Base-by-base conservation (phyloP, 2,888 invertebrate genomes). In the Chymomyza procnemis region DNA sequence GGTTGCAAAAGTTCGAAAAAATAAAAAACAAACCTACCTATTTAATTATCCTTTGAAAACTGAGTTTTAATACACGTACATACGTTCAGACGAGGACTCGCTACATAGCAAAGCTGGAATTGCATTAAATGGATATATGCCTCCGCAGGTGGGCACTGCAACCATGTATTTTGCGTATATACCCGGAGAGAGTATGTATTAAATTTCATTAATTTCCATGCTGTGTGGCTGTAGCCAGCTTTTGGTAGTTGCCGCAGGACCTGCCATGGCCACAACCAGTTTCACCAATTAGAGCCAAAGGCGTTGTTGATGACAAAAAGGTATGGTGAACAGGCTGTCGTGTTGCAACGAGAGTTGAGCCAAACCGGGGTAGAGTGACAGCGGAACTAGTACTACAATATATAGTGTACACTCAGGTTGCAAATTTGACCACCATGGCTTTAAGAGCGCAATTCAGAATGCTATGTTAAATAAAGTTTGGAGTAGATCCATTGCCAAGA, bases 391-490 rank as follows among this genome's bases (percentile, higher is more conserved):
- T n/a, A n/a, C n/a, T n/a, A n/a, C n/a, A n/a, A n/a, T n/a, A n/a
- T n/a, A 66, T 55, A 62, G 46, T 64, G 58, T 59, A 56, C 61
- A 60, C 64, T 66, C 65, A 70, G 59, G 19, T 57, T 61, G 60
- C 8, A 66, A 75, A 66, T 71, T 69, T 61, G 65, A 64, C 64
- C 69, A 64, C n/a, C n/a, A n/a, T n/a, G n/a, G n/a, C n/a, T n/a
- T n/a, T n/a, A n/a, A n/a, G n/a, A n/a, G n/a, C n/a, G n/a, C n/a
- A n/a, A n/a, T n/a, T n/a, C n/a, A n/a, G n/a, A n/a, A n/a, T n/a
- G n/a, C n/a, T n/a, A n/a, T n/a, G n/a, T n/a, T n/a, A n/a, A n/a
- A n/a, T n/a, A n/a, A n/a, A n/a, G n/a, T n/a, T n/a, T n/a, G n/a
- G n/a, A n/a, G n/a, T n/a, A n/a, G n/a, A n/a, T n/a, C n/a, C n/a